These are phyloP conservation scores for Argynnis bischoffii DNA, from an alignment of 2,888 invertebrate genomes.

Conservation along the genomic window DNA sequence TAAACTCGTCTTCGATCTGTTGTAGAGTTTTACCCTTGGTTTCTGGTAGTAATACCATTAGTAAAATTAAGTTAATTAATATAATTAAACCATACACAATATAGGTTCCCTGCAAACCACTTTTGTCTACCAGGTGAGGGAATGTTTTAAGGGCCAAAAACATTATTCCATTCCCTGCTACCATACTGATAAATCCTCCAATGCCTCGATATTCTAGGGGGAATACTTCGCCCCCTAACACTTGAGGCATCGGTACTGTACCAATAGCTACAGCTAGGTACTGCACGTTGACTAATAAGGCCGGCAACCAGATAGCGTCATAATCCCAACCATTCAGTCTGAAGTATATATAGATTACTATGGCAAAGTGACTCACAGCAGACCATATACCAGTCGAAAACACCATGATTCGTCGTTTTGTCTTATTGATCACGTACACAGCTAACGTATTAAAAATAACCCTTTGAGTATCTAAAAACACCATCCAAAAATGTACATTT, in stretches of 20 bases:
- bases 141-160: conserved; percentile 85
- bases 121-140: conserved; percentile 70
- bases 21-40: conserved; percentile 84
- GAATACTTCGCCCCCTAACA: conserved; percentile 87
- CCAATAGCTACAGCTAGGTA: conserved; percentile 82
- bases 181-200: conserved; percentile 83
- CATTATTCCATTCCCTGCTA: conserved; percentile 80
- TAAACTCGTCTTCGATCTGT: conserved; percentile 84
- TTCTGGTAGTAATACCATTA: conserved; percentile 83
- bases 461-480: conserved; percentile 84
- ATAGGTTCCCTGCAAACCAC: conserved; percentile 82
- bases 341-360: conserved; percentile 70
- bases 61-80: conserved; percentile 75
- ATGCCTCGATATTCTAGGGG: conserved; percentile 82
- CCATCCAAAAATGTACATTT: conserved; percentile 84
- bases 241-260: conserved; percentile 85
- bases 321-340: conserved; percentile 50
- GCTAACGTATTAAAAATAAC: conserved; percentile 81
- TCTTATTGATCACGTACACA: conserved; percentile 81
- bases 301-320: conserved; percentile 68
- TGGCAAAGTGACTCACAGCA: conserved; percentile 74
- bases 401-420: conserved; percentile 82
- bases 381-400: conserved; percentile 64
- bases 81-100: conserved; percentile 78
- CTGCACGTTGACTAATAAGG: conserved; percentile 77